These are phyloP conservation scores for Batillaria attramentaria DNA, from an alignment of 1,140 invertebrate species.

Conservation along the genomic window DNA sequence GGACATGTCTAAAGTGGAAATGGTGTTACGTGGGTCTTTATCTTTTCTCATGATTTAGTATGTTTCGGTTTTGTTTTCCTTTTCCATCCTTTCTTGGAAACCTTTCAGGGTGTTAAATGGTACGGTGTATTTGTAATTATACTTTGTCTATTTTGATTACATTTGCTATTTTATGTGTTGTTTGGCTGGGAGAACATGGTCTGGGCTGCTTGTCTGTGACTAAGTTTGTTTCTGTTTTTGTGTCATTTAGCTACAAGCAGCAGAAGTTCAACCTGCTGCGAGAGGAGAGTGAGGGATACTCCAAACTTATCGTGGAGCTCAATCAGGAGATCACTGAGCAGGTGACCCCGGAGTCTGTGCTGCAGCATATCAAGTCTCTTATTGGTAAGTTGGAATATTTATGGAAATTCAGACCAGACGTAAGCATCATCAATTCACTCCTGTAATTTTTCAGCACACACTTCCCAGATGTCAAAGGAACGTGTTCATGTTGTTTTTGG, in stretches of 20 bases:
- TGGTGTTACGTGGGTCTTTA: too few species aligned
- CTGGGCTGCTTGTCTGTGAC: background rate
- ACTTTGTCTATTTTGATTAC: background rate
- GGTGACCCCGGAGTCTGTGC: constrained; percentile 57
- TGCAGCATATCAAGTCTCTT: constrained; percentile 75
- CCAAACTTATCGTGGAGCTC: constrained; percentile 96
- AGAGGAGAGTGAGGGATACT: constrained; percentile 99
- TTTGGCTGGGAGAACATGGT: background rate
- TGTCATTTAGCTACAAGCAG: constrained; percentile 91
- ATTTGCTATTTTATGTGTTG: background rate
- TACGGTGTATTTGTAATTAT: too few species aligned
- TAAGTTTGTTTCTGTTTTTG: background rate
- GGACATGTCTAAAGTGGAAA: too few species aligned
- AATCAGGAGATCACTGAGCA: constrained; percentile 78
- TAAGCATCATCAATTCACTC: too few species aligned
- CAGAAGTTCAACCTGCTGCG: constrained; percentile 98
- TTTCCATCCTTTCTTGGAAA: too few species aligned
- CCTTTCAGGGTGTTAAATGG: too few species aligned
- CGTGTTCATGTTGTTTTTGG: background rate
- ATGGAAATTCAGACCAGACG: too few species aligned
- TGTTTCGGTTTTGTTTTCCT: too few species aligned
- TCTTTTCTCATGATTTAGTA: too few species aligned
- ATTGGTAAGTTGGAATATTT: constrained; percentile 73
- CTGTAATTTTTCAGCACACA: too few species aligned
- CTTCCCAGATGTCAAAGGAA: too few species aligned